Base-by-base conservation (phyloP, 1,140 invertebrate species). In the Calliphora vicina region DNA sequence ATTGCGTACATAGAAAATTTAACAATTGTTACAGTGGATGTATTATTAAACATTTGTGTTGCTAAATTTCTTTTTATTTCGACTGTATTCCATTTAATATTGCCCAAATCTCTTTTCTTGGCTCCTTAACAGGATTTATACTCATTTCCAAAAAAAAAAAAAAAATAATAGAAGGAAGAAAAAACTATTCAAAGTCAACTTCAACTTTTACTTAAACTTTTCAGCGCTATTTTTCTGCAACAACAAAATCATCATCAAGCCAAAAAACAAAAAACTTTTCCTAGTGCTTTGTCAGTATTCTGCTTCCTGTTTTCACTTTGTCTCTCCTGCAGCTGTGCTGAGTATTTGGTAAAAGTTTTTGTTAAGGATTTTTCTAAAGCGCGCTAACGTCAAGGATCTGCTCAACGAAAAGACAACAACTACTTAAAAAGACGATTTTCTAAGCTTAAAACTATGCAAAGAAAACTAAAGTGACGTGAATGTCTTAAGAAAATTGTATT, bases 331-430 rank as follows among this genome's bases (percentile, higher is more conserved):
- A 61, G 2, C 61, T 15, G 81, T 50, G 50, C 45, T 67, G n/a
- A 15, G 76, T n/a, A n/a, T n/a, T n/a, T n/a, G n/a, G 45, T 43
- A 84, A 83, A 86, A 86, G 86, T 88, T 87, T 88, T 86, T 86
- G 84, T 87, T 88, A 85, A 87, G 88, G 88, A 89, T 89, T 89
- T 89, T 87, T 85, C 87, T 88, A 87, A 87, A 87, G 86, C 86
- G 25, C 35, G 74, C 42, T 45, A 23, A 43, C 23, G 42, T 43
- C 74, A 78, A 78, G 74, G 74, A 78, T 78, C 9, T 67, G n/a
- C 61, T 23, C n/a, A 67, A 67, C 35, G 84, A 84, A 84, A 82
- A 87, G 86, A 86, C 83, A 86, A 85, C 85, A 87, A 89, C 88
- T 89, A 88, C 88, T 89, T 89, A 89, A 86, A 84, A 85, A 85